Conservation (phyloP, 2,113 vertebrate species). For the Actinemys pallida region DNA sequence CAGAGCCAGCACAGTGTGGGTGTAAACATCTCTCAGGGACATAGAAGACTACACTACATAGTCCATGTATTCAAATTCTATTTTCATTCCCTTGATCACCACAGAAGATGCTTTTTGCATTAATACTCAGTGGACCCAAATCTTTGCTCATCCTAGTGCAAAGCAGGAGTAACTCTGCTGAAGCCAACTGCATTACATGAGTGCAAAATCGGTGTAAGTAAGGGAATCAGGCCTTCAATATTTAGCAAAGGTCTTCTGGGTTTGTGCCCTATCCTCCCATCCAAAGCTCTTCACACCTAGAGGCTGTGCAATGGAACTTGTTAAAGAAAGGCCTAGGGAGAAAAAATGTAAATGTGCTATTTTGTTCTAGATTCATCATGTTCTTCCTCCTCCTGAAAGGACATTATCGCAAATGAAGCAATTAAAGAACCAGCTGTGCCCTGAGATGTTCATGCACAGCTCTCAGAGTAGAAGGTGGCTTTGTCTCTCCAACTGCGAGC, state of each 20-base stretch:
- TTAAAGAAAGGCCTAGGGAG: neutral
- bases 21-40: neutral
- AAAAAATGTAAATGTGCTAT: neutral
- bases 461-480: neutral
- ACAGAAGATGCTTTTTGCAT: neutral
- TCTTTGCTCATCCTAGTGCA: neutral
- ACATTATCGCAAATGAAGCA: neutral
- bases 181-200: accelerated
- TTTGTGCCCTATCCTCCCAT: neutral
- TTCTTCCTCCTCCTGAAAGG: neutral
- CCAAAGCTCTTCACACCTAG: neutral
- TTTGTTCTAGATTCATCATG: conserved; percentile 1
- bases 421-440: neutral
- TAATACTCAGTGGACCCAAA: neutral
- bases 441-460: neutral
- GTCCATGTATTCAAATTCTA: neutral
- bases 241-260: neutral
- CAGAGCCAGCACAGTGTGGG: accelerated
- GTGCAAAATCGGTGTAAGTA: neutral
- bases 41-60: neutral
- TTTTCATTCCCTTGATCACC: neutral
- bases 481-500: conserved; percentile 20
- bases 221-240: neutral
- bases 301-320: neutral
- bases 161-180: neutral